Base-by-base conservation (phyloP, 2,113 vertebrate species). In the Phylloscopus trochiloides region DNA sequence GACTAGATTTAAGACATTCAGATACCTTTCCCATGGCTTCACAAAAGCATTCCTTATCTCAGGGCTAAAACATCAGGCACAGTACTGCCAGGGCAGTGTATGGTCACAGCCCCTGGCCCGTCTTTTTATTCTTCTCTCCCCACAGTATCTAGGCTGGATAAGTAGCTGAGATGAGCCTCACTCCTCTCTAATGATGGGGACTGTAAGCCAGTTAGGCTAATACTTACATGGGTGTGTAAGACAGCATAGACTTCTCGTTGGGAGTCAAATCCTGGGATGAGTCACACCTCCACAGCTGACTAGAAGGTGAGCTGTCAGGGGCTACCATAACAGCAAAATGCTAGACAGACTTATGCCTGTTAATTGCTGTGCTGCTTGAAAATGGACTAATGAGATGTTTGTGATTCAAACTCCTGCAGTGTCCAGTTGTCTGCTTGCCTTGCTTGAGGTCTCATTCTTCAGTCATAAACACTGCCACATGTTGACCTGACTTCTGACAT, bases 21-120 rank as follows among this genome's bases (percentile, higher is more conserved):
- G 63, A 68, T 79, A 50, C 34, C 24, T 88, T 76, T 94, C 55
- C 24, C 6, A 16, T 45, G 75, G 47, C 59, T 86, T 88, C 68
- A 74, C 55, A 83, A 86, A 90, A 73, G 9, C 55, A 73, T 80
- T 83, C 32, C 47, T 73, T 90, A 65, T 74, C 59, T 80, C n/a
- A 66, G 29, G 7, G 47, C 24, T 74, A 45, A 81, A 88, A 47
- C 31, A 67, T 24, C 15, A 54, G 22, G 32, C 51, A 67, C 32
- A 55, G n/a, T 7, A 77, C 6, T 55, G 38, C 26, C 54, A 42
- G 25, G 7, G 13, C 34, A 47, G 17, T 19, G 20, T 24, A 15
- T 70, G 38, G 50, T 42, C 28, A 31, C 9, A 57, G 45, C 1
- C 17, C 17, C 8, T n/a, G 12, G 31, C 10, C 73, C 29, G 42